Conservation (phyloP, 2,888 invertebrate genomes). For the Noctuana brunneofusca region DNA sequence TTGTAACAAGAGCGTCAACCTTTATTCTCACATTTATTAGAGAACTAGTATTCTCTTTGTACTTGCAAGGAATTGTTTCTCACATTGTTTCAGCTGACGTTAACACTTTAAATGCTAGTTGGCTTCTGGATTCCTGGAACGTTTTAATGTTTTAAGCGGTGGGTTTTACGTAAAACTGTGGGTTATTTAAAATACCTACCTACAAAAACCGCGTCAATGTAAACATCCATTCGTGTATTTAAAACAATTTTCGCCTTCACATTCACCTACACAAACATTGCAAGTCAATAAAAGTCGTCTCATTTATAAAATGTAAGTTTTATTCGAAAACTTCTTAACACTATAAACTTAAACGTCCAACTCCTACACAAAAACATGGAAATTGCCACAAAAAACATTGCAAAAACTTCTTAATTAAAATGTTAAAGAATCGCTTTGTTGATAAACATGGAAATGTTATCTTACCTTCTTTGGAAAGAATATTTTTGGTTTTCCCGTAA, state of each 20-base stretch:
- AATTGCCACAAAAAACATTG: not conserved
- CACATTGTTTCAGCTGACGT: not conserved
- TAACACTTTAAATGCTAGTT: not conserved
- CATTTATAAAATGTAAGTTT: slow-evolving; percentile 26
- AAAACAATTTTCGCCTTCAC: slow-evolving; percentile 33
- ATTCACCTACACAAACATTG: slow-evolving; percentile 35
- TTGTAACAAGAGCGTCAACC: slow-evolving; percentile 18
- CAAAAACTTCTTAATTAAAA: not conserved
- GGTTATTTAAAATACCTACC: slow-evolving; percentile 16
- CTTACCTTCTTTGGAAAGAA: slow-evolving; percentile 81
- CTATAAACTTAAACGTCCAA: slow-evolving; percentile 1
- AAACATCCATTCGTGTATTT: slow-evolving; percentile 21
- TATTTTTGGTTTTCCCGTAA: slow-evolving; percentile 79
- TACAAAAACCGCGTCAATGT: slow-evolving; percentile 7
- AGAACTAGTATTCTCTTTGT: slow-evolving; percentile 22
- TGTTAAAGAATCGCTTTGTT: not conserved
- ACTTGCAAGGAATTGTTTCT: slow-evolving; percentile 5
- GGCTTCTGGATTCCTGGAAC: not conserved
- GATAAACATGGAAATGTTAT: slow-evolving; percentile 18
- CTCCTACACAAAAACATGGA: slow-evolving; percentile 1
- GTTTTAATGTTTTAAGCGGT: not conserved
- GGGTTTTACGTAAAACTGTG: slow-evolving; percentile 2
- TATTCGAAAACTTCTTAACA: slow-evolving; percentile 12
- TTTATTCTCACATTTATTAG: slow-evolving; percentile 20
- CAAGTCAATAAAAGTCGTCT: slow-evolving; percentile 26